phyloP scores from a whole-genome alignment of 2,113 vertebrate genomes.

The Ptilonorhynchus violaceus region DNA sequence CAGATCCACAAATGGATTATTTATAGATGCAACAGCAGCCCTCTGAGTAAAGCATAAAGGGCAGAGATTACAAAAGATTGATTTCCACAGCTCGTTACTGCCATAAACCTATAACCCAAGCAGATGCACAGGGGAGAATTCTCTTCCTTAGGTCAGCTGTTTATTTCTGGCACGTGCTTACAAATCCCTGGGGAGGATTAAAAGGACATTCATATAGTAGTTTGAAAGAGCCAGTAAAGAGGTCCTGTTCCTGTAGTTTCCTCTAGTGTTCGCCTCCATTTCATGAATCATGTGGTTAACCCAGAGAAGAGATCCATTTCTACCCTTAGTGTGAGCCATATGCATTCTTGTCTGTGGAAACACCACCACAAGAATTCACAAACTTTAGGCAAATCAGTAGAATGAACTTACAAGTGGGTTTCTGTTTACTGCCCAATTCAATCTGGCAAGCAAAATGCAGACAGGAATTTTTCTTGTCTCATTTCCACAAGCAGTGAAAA shows the following conservation, averaged over 20 bases:
- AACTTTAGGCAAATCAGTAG: not conserved
- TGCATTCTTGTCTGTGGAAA: not conserved
- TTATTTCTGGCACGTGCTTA: conserved; percentile 43
- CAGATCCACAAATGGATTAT: conserved; percentile 53
- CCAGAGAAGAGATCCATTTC: not conserved
- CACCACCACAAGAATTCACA: not conserved
- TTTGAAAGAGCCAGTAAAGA: not conserved
- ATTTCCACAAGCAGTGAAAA: not conserved
- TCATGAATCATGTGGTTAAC: not conserved
- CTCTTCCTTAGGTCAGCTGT: conserved; percentile 45
- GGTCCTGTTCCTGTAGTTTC: not conserved
- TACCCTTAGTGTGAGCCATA: not conserved
- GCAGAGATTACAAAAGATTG: conserved; percentile 68
- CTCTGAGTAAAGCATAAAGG: conserved; percentile 61
- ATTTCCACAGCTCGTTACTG: conserved; percentile 61
- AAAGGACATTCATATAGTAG: not conserved
- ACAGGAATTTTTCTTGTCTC: not conserved
- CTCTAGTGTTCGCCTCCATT: not conserved
- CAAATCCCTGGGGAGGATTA: not conserved
- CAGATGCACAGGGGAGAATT: conserved; percentile 37
- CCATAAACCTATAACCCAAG: conserved; percentile 59
- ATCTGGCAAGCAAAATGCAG: not conserved
- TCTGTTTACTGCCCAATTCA: not conserved
- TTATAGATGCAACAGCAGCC: conserved; percentile 48
- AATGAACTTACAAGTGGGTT: not conserved